A percentile compares a stretch with the other conserved stretches of the same genome.
phyloP scores from a whole-genome alignment of 2,113 vertebrate genomes.

The Platycercus adscitus region DNA sequence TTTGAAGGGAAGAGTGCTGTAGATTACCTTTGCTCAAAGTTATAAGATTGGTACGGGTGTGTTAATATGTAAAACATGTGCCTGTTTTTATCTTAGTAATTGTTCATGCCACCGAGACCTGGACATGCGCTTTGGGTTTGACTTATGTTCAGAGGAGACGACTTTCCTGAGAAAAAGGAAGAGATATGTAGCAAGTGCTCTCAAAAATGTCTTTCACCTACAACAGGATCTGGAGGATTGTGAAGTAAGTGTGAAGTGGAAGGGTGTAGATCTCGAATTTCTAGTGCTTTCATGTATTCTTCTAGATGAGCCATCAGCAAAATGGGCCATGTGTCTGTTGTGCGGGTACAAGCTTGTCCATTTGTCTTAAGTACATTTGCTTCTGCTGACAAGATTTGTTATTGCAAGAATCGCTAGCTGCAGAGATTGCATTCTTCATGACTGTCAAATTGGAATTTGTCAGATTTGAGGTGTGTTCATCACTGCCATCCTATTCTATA shows the following conservation, averaged over 20 bases:
- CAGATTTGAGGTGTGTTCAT: not conserved
- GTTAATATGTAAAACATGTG: not conserved
- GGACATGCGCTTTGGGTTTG: conserved; percentile 82
- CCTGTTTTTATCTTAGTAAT: conserved; percentile 27
- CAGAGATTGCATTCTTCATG: not conserved
- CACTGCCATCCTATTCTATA: not conserved
- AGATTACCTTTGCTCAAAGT: not conserved
- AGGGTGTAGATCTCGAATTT: not conserved
- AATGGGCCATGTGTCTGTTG: not conserved
- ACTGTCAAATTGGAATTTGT: not conserved
- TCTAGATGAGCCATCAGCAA: not conserved
- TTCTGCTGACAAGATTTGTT: not conserved
- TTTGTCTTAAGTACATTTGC: not conserved
- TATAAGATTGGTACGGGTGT: not conserved
- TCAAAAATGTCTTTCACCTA: conserved; percentile 81
- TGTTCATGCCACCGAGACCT: conserved; percentile 65
- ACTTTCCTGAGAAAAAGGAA: conserved; percentile 81
- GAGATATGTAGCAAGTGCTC: conserved; percentile 69
- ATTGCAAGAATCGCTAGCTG: not conserved
- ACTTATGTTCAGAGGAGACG: conserved; percentile 79
- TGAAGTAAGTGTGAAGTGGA: conserved; percentile 65
- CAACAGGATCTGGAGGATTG: conserved; percentile 64
- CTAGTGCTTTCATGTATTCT: not conserved
- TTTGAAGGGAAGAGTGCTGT: not conserved
- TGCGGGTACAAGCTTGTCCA: not conserved